Conservation (phyloP, 2,113 vertebrate genomes). For the Bujurquina vittata region DNA sequence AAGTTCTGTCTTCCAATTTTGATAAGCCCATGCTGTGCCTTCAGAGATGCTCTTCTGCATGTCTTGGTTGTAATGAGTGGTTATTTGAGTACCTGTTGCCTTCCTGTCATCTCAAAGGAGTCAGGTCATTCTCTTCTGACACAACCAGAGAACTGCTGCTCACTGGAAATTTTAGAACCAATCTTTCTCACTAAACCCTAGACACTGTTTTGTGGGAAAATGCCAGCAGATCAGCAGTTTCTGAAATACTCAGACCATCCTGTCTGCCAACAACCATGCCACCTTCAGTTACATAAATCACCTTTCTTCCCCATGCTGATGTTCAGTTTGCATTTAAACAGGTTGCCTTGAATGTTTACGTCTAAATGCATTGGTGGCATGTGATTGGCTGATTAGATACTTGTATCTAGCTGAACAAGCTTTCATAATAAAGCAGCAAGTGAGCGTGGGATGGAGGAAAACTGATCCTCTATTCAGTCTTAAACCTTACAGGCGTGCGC, state of each 20-base stretch:
- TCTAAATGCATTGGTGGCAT: background rate
- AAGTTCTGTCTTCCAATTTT: too few relatives aligned
- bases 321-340: background rate
- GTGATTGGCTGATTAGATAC: background rate
- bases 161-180: background rate
- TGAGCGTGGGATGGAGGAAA: too few relatives aligned
- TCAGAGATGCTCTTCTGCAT: background rate
- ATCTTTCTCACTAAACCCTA: background rate
- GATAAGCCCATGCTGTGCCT: background rate
- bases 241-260: background rate
- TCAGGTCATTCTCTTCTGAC: background rate
- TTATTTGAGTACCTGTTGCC: too few relatives aligned
- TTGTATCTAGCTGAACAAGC: too few relatives aligned
- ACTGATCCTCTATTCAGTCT: too few relatives aligned
- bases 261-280: background rate
- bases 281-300: background rate
- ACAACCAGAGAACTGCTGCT: background rate
- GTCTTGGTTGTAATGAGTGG: background rate
- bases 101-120: background rate
- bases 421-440: background rate
- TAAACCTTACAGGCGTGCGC: too few relatives aligned
- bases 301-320: background rate
- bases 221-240: background rate
- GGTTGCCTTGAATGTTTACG: background rate
- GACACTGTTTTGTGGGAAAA: background rate